Base-by-base conservation (phyloP, 2,113 vertebrate genomes). In the Alaudala cheleensis region DNA sequence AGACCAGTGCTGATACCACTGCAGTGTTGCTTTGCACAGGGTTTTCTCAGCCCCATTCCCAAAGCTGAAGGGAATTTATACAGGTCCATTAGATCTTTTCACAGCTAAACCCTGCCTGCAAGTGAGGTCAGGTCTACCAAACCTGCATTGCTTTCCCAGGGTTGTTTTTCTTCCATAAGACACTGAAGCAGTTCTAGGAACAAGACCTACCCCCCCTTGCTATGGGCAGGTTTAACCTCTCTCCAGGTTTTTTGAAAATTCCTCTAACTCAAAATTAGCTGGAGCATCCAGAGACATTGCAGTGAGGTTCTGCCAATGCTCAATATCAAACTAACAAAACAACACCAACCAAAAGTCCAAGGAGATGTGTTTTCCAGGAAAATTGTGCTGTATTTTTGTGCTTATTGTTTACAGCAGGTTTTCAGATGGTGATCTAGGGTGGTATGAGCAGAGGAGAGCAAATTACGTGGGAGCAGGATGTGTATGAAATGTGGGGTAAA, bases 391-490 rank as follows among this genome's bases (percentile, higher is more conserved):
- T 4, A 1, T 69, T 80, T 24, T 76, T 26, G 13, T 24, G 15
- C 4, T 71, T 39, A 21, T 26, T 64, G 34, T 42, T 91, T 67
- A 49, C 15, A 11, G 45, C 9, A n/a, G 10, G 39, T 47, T 86
- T 92, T 42, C 56, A 78, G 34, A 44, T 16, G 16, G 6, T 53
- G 47, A 45, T n/a, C 21, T 26, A 42, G 33, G 8, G 14, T 33
- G 37, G 12, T 49, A 9, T 42, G 17, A 81, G 15, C 53, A 74
- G 53, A 79, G 39, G 12, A 86, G 37, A 74, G 44, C 56, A 47
- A 61, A 58, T 31, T 29, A 5, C 2, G 0, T 1, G 12, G 21
- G 57, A 69, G 49, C 31, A 76, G 40, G 19, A 40, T 1, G 2
- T 6, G 34, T 39, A 25, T 42, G 29, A 18, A 44, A 33, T 1